Base-by-base conservation (phyloP, 2,888 invertebrate genomes). In the Pycnomerus fuliginosus region DNA sequence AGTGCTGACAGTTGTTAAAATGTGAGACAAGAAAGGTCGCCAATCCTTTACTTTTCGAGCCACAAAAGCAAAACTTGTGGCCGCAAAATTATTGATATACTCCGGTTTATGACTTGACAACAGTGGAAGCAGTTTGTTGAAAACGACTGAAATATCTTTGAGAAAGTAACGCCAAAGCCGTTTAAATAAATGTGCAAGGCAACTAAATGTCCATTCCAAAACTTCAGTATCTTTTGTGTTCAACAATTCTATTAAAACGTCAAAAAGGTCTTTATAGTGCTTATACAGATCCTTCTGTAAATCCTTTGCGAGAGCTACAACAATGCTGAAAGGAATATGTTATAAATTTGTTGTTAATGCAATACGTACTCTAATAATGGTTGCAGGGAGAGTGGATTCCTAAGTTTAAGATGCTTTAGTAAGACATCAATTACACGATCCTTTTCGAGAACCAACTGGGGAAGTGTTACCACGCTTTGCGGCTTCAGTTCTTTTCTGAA, bases 11-110 rank as follows among this genome's bases (percentile, higher is more conserved):
- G 82, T 80, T 53, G 76, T 76, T 22, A 94, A 71, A 24, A 93
- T 70, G 28, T 87, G 75, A 29, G 77, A 76, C 24, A 94, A 69
- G 67, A 95, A 85, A 34, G 80, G 80, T 16, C 82, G 79, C 59
- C 85, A 87, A 59, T 94, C 88, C 55, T 83, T 85, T 7, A 91
- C 84, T 76, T 92, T 92, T 52, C 96, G 78, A 2, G 93, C 88
- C 1, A 98, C 86, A 76, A 93, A 97, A 1, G 96, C 89, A 77
- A 97, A 96, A 71, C 94, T 90, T 73, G 97, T 95, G 0, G 94
- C 92, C 2, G 96, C 94, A 80, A 97, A 98, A 63, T 87, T 87
- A 55, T 89, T 86, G 13, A 97, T 84, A 65, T 94, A 92, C 48
- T 82, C 81, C 14, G 90, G 89, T 60, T 85, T 83, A n/a, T 76